These are phyloP conservation scores for Drosophila prolongata DNA, from an alignment of 2,888 invertebrate genomes.

Conservation along the genomic window DNA sequence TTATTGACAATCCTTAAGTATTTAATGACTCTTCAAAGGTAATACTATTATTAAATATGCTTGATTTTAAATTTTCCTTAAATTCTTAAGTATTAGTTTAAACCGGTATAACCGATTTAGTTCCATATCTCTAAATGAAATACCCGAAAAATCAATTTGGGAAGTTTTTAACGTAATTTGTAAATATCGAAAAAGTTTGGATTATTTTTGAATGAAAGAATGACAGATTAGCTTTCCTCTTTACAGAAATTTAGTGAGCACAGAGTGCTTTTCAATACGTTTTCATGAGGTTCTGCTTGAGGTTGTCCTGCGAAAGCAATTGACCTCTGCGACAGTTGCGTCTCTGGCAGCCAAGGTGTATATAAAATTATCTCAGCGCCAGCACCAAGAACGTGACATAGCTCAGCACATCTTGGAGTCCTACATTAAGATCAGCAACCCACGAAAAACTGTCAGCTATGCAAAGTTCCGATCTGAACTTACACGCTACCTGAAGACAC, in stretches of 20 bases:
- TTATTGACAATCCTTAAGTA: slow-evolving; percentile 50
- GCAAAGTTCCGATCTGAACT: slow-evolving; percentile 25
- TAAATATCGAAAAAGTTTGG: too few relatives aligned
- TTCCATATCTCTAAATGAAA: too few relatives aligned
- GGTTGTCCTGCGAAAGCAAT: slow-evolving; percentile 38
- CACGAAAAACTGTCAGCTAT: slow-evolving; percentile 19
- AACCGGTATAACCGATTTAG: too few relatives aligned
- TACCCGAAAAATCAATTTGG: too few relatives aligned
- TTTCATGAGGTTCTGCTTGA: slow-evolving; percentile 56
- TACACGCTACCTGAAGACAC: slow-evolving; percentile 32
- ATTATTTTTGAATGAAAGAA: not conserved
- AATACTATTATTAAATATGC: not conserved
- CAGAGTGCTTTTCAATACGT: slow-evolving; percentile 55
- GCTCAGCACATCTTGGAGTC: slow-evolving; percentile 54
- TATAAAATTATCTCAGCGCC: slow-evolving; percentile 49
- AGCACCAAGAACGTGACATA: slow-evolving; percentile 39
- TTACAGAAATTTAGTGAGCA: slow-evolving; percentile 51
- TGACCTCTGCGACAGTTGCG: slow-evolving; percentile 18
- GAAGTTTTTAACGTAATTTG: too few relatives aligned
- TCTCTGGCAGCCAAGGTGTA: slow-evolving; percentile 52
- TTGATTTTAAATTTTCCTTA: too few relatives aligned
- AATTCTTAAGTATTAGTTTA: too few relatives aligned
- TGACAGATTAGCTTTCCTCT: not conserved
- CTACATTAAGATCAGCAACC: slow-evolving; percentile 44
- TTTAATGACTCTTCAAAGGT: slow-evolving; percentile 53